Conservation (phyloP, 2,797 vertebrate genomes). For the Labroides dimidiatus region DNA sequence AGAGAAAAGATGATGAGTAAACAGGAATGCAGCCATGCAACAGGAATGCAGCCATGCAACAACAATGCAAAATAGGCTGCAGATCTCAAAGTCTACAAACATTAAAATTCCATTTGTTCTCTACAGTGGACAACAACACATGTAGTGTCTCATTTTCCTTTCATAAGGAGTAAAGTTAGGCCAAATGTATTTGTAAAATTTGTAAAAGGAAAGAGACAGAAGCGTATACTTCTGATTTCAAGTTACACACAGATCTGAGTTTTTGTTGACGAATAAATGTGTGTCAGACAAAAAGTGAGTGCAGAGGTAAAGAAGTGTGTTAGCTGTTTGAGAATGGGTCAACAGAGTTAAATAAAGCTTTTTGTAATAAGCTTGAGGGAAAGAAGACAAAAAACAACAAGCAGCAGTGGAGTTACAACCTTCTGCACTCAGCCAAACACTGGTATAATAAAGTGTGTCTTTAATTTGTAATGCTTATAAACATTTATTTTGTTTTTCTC, state of each 20-base stretch:
- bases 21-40: constrained; percentile 16
- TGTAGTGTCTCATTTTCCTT: constrained; percentile 22
- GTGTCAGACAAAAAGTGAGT: constrained; percentile 20
- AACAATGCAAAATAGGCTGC: constrained; percentile 26
- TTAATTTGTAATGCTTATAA: constrained; percentile 34
- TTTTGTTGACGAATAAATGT: constrained; percentile 25
- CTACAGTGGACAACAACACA: constrained; percentile 6
- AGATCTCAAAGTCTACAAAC: constrained; percentile 17
- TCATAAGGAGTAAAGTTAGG: constrained; percentile 10
- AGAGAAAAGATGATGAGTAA: constrained; percentile 27
- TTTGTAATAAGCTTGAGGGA: constrained; percentile 22
- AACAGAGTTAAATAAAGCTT: constrained; percentile 47
- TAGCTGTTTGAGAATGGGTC: constrained; percentile 44
- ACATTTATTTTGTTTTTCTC: constrained; percentile 39
- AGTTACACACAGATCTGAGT: constrained; percentile 6
- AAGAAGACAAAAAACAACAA: constrained; percentile 6
- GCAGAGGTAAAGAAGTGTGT: constrained; percentile 35
- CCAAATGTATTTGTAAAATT: constrained; percentile 31
- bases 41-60: constrained; percentile 22
- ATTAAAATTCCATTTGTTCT: constrained; percentile 29
- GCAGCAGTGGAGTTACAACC: constrained; percentile 6
- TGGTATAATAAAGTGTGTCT: constrained; percentile 14
- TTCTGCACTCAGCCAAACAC: constrained; percentile 17
- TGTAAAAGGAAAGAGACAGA: constrained; percentile 16
- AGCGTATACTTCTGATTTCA: constrained; percentile 20